Percentiles rank a stretch among this genome's conserved stretches.
phyloP scores from a whole-genome alignment of 2,113 vertebrate genomes.

The Danio rerio region DNA sequence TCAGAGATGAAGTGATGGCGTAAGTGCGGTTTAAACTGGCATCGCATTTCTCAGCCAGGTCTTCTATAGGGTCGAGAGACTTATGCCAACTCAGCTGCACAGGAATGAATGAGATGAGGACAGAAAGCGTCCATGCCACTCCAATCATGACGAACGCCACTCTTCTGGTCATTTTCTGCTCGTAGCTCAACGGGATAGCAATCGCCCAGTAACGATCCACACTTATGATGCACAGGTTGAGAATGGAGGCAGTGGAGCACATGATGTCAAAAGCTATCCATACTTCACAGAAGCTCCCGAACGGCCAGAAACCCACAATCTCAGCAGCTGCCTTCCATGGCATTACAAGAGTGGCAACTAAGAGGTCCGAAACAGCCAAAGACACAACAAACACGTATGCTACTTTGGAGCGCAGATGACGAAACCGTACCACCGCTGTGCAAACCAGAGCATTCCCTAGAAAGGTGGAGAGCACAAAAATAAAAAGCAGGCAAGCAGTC shows the following conservation, averaged over 20 bases:
- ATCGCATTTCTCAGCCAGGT: conserved; percentile 81
- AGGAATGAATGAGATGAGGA: conserved; percentile 94
- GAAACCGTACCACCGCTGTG: conserved; percentile 84
- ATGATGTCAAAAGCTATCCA: conserved; percentile 95
- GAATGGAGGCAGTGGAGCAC: conserved; percentile 41
- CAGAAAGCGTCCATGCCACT: conserved; percentile 86
- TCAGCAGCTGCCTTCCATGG: conserved; percentile 94
- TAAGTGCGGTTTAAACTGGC: conserved; percentile 92
- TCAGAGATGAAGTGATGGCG: conserved; percentile 90
- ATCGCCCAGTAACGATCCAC: conserved; percentile 89
- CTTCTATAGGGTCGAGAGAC: conserved; percentile 63
- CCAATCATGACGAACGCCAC: conserved; percentile 87
- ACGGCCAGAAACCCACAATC: conserved; percentile 93
- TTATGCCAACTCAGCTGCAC: conserved; percentile 94
- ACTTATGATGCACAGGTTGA: conserved; percentile 46
- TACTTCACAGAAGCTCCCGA: conserved; percentile 89
- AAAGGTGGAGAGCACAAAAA: conserved; percentile 90
- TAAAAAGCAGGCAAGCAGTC: conserved; percentile 81
- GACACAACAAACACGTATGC: conserved; percentile 93
- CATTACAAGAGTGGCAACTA: conserved; percentile 93
- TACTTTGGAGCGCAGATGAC: conserved; percentile 87
- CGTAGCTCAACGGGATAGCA: conserved; percentile 90
- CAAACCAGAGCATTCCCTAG: conserved; percentile 92
- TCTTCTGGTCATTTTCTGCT: conserved; percentile 90
- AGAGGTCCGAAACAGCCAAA: conserved; percentile 89